phyloP scores from a whole-genome alignment of 2,113 vertebrate species.

The Oryzias melastigma region DNA sequence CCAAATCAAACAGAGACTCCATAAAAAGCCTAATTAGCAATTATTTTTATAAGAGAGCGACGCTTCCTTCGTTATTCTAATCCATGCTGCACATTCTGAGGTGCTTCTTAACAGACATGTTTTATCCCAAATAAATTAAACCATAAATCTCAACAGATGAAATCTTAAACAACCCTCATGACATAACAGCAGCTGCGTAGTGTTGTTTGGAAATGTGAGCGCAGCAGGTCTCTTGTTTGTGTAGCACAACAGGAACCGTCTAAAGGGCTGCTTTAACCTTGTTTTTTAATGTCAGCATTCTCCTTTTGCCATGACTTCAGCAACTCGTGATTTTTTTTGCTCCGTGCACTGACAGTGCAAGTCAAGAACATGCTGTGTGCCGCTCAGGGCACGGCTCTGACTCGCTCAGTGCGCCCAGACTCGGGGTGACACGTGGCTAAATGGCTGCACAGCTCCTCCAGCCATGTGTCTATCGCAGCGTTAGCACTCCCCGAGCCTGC shows the following conservation, averaged over 20 bases:
- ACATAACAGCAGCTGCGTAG: neutral
- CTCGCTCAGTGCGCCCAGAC: constrained; percentile 55
- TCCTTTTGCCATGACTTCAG: constrained; percentile 38
- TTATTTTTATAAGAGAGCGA: too few relatives aligned
- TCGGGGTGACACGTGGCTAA: constrained; percentile 66
- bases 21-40: too few relatives aligned
- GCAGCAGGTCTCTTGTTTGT: constrained; percentile 7
- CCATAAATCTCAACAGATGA: constrained; percentile 9
- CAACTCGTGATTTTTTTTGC: constrained; percentile 56
- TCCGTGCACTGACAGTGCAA: constrained; percentile 37
- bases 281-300: constrained; percentile 39
- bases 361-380: constrained; percentile 47
- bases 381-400: constrained; percentile 47
- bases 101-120: neutral
- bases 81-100: neutral
- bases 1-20: too few relatives aligned
- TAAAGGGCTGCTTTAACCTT: constrained; percentile 23
- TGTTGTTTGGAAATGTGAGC: neutral
- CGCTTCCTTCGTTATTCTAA: neutral
- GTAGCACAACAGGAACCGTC: neutral
- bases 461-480: constrained; percentile 52
- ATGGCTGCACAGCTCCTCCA: constrained; percentile 53
- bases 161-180: neutral
- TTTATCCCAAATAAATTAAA: constrained; percentile 20
- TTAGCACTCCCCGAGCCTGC: constrained; percentile 27